Evolutionary conservation across 2,797 vertebrate species (phyloP).

Genomic region (Adelosebastes latens): DNA sequence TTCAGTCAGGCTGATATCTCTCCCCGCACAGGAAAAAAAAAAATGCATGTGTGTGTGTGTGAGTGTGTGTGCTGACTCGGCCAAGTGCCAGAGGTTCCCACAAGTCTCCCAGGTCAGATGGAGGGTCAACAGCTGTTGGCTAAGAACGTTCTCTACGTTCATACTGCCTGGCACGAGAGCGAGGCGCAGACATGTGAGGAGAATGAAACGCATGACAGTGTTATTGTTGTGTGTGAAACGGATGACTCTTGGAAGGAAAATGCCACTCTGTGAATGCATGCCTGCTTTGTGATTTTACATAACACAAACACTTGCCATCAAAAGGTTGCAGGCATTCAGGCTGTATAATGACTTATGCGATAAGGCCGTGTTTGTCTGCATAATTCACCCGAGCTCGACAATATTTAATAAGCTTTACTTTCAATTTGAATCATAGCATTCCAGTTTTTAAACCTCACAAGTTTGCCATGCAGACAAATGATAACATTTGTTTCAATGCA

Average conservation of each 20-base stretch:
- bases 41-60: slow-evolving; percentile 3
- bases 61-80: slow-evolving; percentile 28
- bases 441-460: slow-evolving; percentile 8
- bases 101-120: slow-evolving; percentile 66
- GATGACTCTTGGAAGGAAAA: slow-evolving; percentile 40
- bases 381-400: slow-evolving; percentile 23
- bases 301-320: slow-evolving; percentile 42
- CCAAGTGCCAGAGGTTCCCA: slow-evolving; percentile 62
- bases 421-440: slow-evolving; percentile 25
- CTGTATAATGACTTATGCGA: slow-evolving; percentile 36
- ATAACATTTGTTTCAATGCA: neutral
- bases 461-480: neutral
- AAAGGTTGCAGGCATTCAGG: slow-evolving; percentile 38
- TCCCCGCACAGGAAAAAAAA: slow-evolving; percentile 5
- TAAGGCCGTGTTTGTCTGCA: slow-evolving; percentile 30
- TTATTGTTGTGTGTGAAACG: slow-evolving; percentile 42
- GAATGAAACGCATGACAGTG: slow-evolving; percentile 18
- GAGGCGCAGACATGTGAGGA: slow-evolving; percentile 21
- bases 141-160: slow-evolving; percentile 46
- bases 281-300: slow-evolving; percentile 22
- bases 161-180: slow-evolving; percentile 8
- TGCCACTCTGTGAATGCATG: slow-evolving; percentile 16
- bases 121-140: slow-evolving; percentile 66
- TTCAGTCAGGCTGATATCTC: slow-evolving; percentile 68
- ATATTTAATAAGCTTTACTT: slow-evolving; percentile 26